Evolutionary conservation across 1,140 invertebrate species (phyloP), one percentile per base, ranked within the genome.

Genomic region (Drosophila seguyi): DNA sequence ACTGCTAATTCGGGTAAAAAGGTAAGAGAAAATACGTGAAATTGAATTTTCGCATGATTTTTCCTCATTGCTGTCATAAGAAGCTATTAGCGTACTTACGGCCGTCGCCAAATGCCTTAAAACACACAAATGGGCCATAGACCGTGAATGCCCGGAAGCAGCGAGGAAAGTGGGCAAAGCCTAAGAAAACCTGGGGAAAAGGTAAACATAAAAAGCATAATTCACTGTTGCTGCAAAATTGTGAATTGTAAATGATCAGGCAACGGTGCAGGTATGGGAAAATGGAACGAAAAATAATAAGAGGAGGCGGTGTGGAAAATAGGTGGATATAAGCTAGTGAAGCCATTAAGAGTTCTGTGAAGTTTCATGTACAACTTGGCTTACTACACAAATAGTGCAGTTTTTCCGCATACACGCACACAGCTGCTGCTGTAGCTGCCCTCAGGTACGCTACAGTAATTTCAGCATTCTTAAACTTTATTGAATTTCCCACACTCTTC

Each of bases 201-300:
- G 61, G 55, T 79, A 83, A 75, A 73, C 69, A 75, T 78, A 63
- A 68, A 71, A 81, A 84, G 22, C 65, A 88, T 88, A 88, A 88
- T 84, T 88, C 80, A 88, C 79, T 50, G 76, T 60, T 53, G 48
- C 36, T 44, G 61, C 57, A 78, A 77, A 87, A 84, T 88, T 77
- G 77, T 84, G 80, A 88, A 90, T 84, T 88, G 84, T 84, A 88
- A 81, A 88, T 81, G 85, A 88, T 82, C 76, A 59, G 71, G 59
- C 56, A 67, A 65, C 25, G 57, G 58, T n/a, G 41, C 27, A 62
- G 36, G 36, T 22, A 53, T n/a, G 57, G 52, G 14, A 41, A 45
- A 50, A 68, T 50, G 25, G 20, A 18, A 47, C 22, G 45, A 41
- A 79, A 56, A 13, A 13, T 29, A 50, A 47, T 22, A 14, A 6